phyloP scores from a whole-genome alignment of 2,797 vertebrate species.

The Tapera naevia region DNA sequence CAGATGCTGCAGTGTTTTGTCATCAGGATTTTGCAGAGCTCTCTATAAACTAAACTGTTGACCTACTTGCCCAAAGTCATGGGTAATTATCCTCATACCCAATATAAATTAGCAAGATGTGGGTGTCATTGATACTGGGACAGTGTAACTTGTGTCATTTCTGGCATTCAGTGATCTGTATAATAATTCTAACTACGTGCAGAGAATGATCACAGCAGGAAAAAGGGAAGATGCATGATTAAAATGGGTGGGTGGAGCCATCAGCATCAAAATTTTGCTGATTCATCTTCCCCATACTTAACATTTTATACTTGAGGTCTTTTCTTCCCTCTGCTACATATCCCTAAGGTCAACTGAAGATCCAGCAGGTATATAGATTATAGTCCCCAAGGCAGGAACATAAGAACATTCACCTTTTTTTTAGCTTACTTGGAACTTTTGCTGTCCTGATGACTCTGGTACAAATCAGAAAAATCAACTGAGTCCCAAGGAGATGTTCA shows the following conservation, averaged over 20 bases:
- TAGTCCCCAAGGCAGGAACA: not conserved
- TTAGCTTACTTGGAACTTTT: not conserved
- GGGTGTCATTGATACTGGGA: slow-evolving; percentile 9
- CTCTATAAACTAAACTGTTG: not conserved
- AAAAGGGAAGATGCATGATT: not conserved
- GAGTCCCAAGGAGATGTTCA: not conserved
- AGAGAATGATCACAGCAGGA: not conserved
- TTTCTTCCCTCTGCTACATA: not conserved
- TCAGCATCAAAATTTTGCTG: not conserved
- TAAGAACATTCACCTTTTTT: not conserved
- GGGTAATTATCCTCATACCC: slow-evolving; percentile 30
- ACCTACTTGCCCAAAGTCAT: not conserved
- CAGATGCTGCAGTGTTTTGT: slow-evolving; percentile 3
- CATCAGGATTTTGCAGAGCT: slow-evolving; percentile 16
- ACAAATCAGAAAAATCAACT: not conserved
- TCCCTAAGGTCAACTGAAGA: not conserved
- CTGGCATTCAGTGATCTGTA: not conserved
- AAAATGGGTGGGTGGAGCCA: not conserved
- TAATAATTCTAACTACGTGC: not conserved
- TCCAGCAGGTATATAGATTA: not conserved
- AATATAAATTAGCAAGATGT: slow-evolving; percentile 15
- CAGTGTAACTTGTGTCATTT: not conserved
- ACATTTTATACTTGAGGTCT: not conserved
- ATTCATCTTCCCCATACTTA: not conserved
- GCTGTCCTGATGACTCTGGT: not conserved